Evolutionary conservation across 2,888 invertebrate species (phyloP), one percentile per base, ranked within the genome.

Genomic region (Allacma fusca): DNA sequence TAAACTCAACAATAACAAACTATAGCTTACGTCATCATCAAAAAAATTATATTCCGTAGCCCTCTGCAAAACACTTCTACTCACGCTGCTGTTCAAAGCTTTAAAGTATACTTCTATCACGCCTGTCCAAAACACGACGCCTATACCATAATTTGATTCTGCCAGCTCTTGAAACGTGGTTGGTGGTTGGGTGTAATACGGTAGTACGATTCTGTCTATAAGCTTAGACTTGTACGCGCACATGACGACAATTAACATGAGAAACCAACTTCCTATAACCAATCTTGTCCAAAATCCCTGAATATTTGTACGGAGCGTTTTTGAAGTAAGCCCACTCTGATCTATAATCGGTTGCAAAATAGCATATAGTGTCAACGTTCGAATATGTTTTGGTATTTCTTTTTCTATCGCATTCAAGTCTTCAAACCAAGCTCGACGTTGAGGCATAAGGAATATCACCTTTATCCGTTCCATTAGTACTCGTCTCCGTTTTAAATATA

Each of bases 141-240:
- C 67, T n/a, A 75, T 75, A 1, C 5, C 44, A 26, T 75, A 75
- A 19, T 75, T 28, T 7, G 67, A 67, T 1, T 68, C 44, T n/a
- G 75, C 75, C 21, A 75, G 21, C 34, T 75, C 75, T 7, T 9
- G 26, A 68, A 75, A 75, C 9, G 67, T 75, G 12, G 26, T 65
- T 21, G 75, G 75, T 4, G 67, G 67, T 29, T 67, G 19, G 12
- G 16, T 40, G 28, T 23, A 29, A 19, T 21, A 16, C 7, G 75
- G 75, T 13, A 19, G 24, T n/a, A 75, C 67, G 13, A 75, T 21
- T 7, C 26, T 34, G 5, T 62, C 21, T n/a, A 67, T 67, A 16
- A 75, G 9, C n/a, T 68, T 62, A 9, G 75, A 75, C 29, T 75
- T 75, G 67, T 75, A 75, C 16, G 67, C 67, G 21, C 64, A 67